Base-by-base conservation (phyloP, 2,888 invertebrate genomes). In the Corbicula japonica region DNA sequence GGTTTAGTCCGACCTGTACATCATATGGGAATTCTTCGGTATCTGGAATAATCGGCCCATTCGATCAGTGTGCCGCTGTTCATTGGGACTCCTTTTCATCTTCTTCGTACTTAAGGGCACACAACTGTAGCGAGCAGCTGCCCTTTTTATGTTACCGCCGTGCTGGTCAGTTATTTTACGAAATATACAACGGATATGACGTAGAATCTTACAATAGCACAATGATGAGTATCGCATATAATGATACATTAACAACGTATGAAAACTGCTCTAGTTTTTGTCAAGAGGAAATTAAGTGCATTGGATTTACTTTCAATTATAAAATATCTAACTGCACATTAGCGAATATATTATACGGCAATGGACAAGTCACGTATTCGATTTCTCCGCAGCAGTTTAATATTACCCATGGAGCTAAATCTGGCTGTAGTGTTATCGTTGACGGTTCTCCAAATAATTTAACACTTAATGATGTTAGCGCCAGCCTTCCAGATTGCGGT, bases 141-240 rank as follows among this genome's bases (percentile, higher is more conserved):
- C 54, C 54, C 8, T 54, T 32, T 18, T 18, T 54, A 32, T 54
- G 54, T n/a, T n/a, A n/a, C n/a, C n/a, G n/a, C n/a, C n/a, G n/a
- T n/a, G n/a, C n/a, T n/a, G n/a, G n/a, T n/a, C n/a, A n/a, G n/a
- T n/a, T n/a, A n/a, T n/a, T n/a, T n/a, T n/a, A n/a, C 32, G 6
- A 10, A 32, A 28, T 10, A 5, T 21, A 32, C 18, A 18, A 30
- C 8, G 54, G 32, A 32, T 21, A 2, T 54, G 30, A 30, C n/a
- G 18, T 32, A 2, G n/a, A 21, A 6, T 28, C 21, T 10, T 5
- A 28, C 5, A 54, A 54, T 34, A 18, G 30, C 2, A n/a, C 32
- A 4, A 1, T 2, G 34, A 32, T 32, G 2, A 6, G 10, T 12
- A 4, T 3, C 23, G 18, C 2, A 12, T 5, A 12, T 32, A 54